phyloP scores from a whole-genome alignment of 2,797 vertebrate genomes.

The Lutjanus campechanus region DNA sequence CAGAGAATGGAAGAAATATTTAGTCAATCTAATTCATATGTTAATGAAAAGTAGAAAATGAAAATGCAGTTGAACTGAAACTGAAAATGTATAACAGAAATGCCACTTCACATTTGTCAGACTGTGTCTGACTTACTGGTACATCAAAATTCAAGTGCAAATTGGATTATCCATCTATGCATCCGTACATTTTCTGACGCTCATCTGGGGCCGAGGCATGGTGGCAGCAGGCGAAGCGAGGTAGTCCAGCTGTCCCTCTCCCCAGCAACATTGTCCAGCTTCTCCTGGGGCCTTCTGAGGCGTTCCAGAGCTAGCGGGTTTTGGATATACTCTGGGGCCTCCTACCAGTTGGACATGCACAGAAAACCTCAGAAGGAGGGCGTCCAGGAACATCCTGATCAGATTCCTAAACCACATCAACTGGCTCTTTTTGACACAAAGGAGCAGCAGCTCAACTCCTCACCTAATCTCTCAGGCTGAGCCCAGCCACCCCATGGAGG shows the following conservation, averaged over 20 bases:
- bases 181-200: not conserved
- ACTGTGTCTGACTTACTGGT: constrained; percentile 5
- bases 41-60: constrained; percentile 23
- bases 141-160: constrained; percentile 34
- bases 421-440: too few relatives aligned
- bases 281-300: not conserved
- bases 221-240: not conserved
- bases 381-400: too few relatives aligned
- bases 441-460: too few relatives aligned
- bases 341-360: not conserved
- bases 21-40: constrained; percentile 11
- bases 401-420: too few relatives aligned
- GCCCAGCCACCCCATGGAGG: too few relatives aligned
- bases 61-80: constrained; percentile 16
- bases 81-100: constrained; percentile 15
- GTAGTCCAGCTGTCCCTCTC: not conserved
- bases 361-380: too few relatives aligned
- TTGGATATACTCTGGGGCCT: not conserved
- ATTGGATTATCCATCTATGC: constrained; percentile 25
- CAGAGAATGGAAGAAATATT: not conserved
- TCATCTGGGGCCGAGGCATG: not conserved
- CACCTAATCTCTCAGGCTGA: too few relatives aligned
- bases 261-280: not conserved
- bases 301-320: not conserved
- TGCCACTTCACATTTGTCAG: constrained; percentile 19